A percentile compares a stretch with the other conserved stretches of the same genome.
phyloP scores from a whole-genome alignment of 2,888 invertebrate species.

The Creontiades dilutus region DNA sequence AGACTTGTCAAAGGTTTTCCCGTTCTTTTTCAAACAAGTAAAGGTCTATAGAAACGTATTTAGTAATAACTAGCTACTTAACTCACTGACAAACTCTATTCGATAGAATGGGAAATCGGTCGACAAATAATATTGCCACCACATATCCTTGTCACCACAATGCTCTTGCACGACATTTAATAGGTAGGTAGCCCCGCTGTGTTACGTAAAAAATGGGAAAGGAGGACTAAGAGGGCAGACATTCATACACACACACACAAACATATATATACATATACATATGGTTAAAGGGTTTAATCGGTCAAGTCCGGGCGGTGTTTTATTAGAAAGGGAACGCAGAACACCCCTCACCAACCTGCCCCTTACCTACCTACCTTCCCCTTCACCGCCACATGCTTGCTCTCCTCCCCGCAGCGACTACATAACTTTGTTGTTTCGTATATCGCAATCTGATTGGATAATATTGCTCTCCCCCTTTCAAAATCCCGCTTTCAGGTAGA shows the following conservation, averaged over 20 bases:
- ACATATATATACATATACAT: constrained; percentile 8
- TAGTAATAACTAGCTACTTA: too few relatives aligned
- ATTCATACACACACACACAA: background rate
- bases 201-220: constrained; percentile 39
- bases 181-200: background rate
- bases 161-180: background rate
- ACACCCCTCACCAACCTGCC: background rate
- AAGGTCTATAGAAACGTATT: too few relatives aligned
- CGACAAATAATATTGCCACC: background rate
- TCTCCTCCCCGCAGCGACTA: constrained; percentile 37
- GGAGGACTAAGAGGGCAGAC: background rate
- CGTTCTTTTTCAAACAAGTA: too few relatives aligned
- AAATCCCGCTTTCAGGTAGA: constrained; percentile 25
- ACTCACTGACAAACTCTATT: too few relatives aligned
- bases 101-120: too few relatives aligned
- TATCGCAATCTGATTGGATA: constrained; percentile 68
- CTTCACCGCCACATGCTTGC: background rate
- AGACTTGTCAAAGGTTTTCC: too few relatives aligned
- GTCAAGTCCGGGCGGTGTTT: constrained; percentile 64
- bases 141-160: background rate
- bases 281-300: constrained; percentile 54
- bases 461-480: constrained; percentile 53
- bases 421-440: constrained; percentile 68
- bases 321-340: constrained; percentile 54
- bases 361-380: background rate